Percentiles rank a stretch among this genome's conserved stretches.
These are phyloP conservation scores for Sclerurus mexicanus DNA, from an alignment of 2,113 vertebrate genomes.

Conservation along the genomic window DNA sequence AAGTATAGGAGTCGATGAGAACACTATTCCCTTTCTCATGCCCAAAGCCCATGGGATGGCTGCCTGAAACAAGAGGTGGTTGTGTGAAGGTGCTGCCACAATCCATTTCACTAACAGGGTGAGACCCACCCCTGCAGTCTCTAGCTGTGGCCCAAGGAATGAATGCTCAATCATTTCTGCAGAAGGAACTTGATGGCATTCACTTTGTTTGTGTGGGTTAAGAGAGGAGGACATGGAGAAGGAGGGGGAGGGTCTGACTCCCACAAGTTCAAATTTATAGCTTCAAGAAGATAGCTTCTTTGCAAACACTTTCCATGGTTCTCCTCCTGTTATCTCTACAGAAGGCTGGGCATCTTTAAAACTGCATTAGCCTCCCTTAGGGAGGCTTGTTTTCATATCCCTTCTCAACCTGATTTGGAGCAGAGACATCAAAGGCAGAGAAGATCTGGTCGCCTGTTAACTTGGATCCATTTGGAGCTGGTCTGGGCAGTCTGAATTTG, in stretches of 20 bases:
- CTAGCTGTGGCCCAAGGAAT: neutral
- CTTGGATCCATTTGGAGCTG: neutral
- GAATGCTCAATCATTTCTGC: neutral
- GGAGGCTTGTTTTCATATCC: neutral
- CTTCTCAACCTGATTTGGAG: neutral
- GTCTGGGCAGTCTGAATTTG: neutral
- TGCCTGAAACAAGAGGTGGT: rapidly evolving
- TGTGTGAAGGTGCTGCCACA: neutral
- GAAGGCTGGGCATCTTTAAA: conserved; percentile 5
- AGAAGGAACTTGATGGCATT: neutral
- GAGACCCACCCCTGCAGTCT: neutral
- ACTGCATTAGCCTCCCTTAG: neutral
- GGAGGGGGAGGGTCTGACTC: neutral
- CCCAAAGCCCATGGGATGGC: neutral
- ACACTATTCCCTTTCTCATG: neutral
- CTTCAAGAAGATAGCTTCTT: neutral
- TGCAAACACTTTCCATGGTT: neutral
- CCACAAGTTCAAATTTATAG: neutral
- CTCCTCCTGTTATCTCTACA: neutral
- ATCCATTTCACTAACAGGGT: rapidly evolving
- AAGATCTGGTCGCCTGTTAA: neutral
- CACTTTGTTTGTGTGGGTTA: neutral
- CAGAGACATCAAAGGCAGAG: neutral
- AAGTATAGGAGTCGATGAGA: neutral
- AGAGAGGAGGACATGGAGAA: neutral